Evolutionary conservation across 1,140 invertebrate species (phyloP).

Genomic region (Chrysomallon squamiferum): DNA sequence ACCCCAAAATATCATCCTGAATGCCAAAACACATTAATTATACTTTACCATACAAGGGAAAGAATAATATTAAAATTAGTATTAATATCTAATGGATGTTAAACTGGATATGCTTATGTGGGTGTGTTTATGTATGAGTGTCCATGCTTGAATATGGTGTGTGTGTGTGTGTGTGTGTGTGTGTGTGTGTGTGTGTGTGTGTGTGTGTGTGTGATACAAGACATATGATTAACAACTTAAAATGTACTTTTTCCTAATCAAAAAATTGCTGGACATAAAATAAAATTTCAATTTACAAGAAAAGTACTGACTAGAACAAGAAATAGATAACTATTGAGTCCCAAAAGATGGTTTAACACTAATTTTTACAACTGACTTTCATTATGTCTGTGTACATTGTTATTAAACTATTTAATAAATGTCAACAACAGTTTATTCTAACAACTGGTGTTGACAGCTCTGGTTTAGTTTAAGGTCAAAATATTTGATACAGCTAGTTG

Average conservation of each 20-base stretch:
- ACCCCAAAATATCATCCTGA: background rate
- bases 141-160: background rate
- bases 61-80: background rate
- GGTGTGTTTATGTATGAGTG: background rate
- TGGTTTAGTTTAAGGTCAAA: too few relatives aligned
- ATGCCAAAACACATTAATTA: background rate
- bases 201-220: background rate
- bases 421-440: too few relatives aligned
- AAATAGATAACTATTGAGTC: background rate
- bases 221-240: background rate
- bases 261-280: background rate
- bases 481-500: too few relatives aligned
- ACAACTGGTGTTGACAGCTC: too few relatives aligned
- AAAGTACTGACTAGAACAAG: background rate
- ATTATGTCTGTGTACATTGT: background rate
- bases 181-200: background rate
- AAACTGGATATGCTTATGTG: background rate
- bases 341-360: background rate
- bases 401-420: too few relatives aligned
- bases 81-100: background rate
- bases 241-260: background rate
- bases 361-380: background rate
- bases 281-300: background rate
- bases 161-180: background rate
- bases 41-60: background rate